Evolutionary conservation across 2,797 vertebrate species (phyloP), one percentile per base, ranked within the genome.

Genomic region (Tragelaphus eurycerus): DNA sequence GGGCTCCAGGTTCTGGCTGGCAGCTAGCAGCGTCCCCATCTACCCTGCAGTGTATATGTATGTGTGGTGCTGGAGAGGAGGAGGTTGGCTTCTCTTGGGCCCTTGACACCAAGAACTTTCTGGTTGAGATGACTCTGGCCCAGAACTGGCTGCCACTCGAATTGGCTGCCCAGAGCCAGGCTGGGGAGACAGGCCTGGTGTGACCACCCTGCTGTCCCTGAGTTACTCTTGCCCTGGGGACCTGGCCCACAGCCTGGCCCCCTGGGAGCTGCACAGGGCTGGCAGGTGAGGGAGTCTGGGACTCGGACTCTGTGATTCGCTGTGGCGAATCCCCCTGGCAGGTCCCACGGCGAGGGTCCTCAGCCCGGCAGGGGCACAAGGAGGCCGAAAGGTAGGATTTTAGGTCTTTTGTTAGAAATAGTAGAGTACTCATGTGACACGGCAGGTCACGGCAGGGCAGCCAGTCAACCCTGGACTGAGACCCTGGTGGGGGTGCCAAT

Each of bases 351-450:
- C 0, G 4, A 11, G 64, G 83, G 34, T 85, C 57, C 57, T 4
- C 25, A 21, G 64, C 38, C 12, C 31, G 12, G 57, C 0, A 7
- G 3, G 88, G 67, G 79, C 46, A 64, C 46, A 90, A 12, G 13
- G 57, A 74, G 16, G 31, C 34, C 11, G 0, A 21, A 10, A 87
- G 15, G 0, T 17, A 7, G 10, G 23, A 4, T 76, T 92, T 81
- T 13, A 54, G 59, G 31, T 46, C 54, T 62, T 64, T 64, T 90
- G 34, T 95, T 86, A 82, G 50, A 89, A 76, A 57, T 14, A 25
- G 46, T 83, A 43, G 23, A 86, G 90, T 52, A 81, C 85, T 85
- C 17, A 54, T 17, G 19, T 6, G 55, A 86, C 87, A 25, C 0
- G n/a, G 52, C n/a, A 27, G 50, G 79, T 15, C 57, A 43, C 7